Evolutionary conservation across 2,113 vertebrate species (phyloP).

Genomic region (Grammomys surdaster): DNA sequence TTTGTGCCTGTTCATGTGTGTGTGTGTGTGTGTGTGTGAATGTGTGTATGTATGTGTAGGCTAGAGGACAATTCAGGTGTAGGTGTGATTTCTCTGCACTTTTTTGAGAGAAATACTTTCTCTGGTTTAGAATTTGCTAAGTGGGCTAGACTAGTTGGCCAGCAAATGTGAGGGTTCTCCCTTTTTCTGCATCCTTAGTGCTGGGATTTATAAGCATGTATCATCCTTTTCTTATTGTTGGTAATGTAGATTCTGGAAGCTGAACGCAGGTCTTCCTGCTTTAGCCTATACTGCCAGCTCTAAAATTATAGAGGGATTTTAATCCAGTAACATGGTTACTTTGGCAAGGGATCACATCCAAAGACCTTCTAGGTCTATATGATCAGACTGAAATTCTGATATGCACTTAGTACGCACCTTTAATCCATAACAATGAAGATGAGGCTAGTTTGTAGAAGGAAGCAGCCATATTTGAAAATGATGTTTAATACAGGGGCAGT

Average conservation of each 20-base stretch:
- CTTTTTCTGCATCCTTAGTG: background rate
- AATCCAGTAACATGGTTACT: too few relatives aligned
- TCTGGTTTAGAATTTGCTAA: background rate
- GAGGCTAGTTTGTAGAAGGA: too few relatives aligned
- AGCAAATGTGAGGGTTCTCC: background rate
- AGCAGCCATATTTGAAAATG: too few relatives aligned
- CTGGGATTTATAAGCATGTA: background rate
- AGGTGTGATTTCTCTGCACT: background rate
- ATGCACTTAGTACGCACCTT: too few relatives aligned
- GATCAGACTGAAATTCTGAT: too few relatives aligned
- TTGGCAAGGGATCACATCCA: too few relatives aligned
- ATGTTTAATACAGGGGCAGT: too few relatives aligned
- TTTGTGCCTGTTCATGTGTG: background rate
- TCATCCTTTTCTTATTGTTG: background rate
- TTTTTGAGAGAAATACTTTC: background rate
- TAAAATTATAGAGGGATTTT: background rate
- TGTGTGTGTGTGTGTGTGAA: background rate
- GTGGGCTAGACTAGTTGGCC: background rate
- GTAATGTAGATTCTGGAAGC: background rate
- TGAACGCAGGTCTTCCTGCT: background rate
- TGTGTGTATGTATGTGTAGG: too few relatives aligned
- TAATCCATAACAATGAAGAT: too few relatives aligned
- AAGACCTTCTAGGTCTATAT: too few relatives aligned
- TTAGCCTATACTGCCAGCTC: background rate
- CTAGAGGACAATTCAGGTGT: background rate